Base-by-base conservation (phyloP, 2,888 invertebrate genomes). In the Patella ulyssiponensis region DNA sequence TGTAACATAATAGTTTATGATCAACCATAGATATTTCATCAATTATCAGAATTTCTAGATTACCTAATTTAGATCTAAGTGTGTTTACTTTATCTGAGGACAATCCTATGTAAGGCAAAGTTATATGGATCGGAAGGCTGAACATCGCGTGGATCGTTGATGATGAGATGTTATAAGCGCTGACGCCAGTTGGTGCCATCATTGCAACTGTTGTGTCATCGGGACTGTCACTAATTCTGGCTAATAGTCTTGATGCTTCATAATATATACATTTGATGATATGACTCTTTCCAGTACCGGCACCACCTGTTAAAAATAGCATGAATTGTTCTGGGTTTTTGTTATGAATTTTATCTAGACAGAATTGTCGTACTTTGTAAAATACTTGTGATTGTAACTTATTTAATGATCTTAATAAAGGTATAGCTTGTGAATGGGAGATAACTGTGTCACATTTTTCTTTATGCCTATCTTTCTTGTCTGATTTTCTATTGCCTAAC, bases 11-110 rank as follows among this genome's bases (percentile, higher is more conserved):
- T 1, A 77, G 17, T 56, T 71, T 52, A n/a, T 44, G 23, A 23
- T 74, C 52, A 4, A 79, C 69, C 71, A 79, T 74, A 0, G 74
- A 77, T 20, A 79, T 64, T 69, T 79, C 77, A 53, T 77, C 77
- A 69, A 77, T 75, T 12, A 77, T 77, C 7, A 77, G 53, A 44
- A 77, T n/a, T 69, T 64, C 14, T 44, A 78, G 9, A 75, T 64
- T 78, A 27, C 33, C 15, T 11, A 69, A 56, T 71, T 75, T 75
- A 56, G 20, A 53, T 75, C 78, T 69, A 0, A 78, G 44, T 11
- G 70, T 64, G 15, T 54, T 71, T 0, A 75, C 4, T 64, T 51
- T 77, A 14, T 73, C 71, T 3, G 69, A 20, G 27, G 14, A 15
- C 1, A 75, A 71, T 3, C 23, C 15, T 44, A 44, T 44, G 44